Conservation (phyloP, 2,113 vertebrate species). For the Muscicapa adusta region DNA sequence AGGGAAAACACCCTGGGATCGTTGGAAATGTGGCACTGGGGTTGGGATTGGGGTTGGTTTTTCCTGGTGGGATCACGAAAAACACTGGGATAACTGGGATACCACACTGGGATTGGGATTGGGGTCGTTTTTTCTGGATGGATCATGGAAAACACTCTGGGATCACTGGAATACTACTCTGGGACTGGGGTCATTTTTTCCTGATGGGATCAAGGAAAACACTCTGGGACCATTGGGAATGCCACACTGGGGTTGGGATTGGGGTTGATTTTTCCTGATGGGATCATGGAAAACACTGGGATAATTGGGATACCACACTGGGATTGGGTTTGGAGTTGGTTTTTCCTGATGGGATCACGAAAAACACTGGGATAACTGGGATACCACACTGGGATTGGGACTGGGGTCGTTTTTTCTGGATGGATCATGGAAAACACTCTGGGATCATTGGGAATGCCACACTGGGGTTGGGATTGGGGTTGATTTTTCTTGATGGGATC, state of each 20-base stretch:
- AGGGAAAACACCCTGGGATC: fast-evolving
- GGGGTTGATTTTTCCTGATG: fast-evolving
- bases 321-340: fast-evolving
- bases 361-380: fast-evolving
- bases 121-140: neutral
- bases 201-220: neutral
- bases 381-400: fast-evolving
- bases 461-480: too few relatives aligned
- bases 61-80: fast-evolving
- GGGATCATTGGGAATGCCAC: too few relatives aligned
- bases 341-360: neutral
- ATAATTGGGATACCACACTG: fast-evolving
- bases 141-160: neutral
- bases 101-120: fast-evolving
- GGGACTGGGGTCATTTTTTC: too few relatives aligned
- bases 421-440: too few relatives aligned
- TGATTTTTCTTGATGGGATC: fast-evolving
- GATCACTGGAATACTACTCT: fast-evolving
- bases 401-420: neutral
- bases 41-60: too few relatives aligned
- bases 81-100: fast-evolving
- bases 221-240: too few relatives aligned
- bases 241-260: too few relatives aligned
- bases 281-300: fast-evolving
- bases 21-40: neutral